phyloP scores from a whole-genome alignment of 1,140 invertebrate genomes.

The Macrotrachela quadricornifera region DNA sequence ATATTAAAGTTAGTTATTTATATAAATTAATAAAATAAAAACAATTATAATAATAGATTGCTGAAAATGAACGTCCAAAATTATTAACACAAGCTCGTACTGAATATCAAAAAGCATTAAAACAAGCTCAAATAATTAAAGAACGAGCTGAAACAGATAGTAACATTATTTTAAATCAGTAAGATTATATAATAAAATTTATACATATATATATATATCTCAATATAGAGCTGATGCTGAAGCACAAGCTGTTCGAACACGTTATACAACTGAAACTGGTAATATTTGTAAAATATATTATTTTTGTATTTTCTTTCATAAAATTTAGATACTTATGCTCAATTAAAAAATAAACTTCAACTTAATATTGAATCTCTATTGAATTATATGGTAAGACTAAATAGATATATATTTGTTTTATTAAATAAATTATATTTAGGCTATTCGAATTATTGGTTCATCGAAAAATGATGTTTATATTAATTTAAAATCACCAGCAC shows the following conservation, averaged over 20 bases:
- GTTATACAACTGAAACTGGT: slow-evolving; percentile 20
- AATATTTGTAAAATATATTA: too few relatives aligned
- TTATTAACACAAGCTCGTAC: slow-evolving; percentile 16
- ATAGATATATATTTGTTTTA: slow-evolving; percentile 13
- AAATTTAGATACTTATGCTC: too few relatives aligned
- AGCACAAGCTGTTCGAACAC: slow-evolving; percentile 16
- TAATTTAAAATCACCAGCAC: too few relatives aligned
- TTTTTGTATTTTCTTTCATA: neutral
- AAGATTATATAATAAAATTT: neutral
- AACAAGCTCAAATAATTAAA: neutral
- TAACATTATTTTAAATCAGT: slow-evolving; percentile 9
- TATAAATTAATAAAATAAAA: too few relatives aligned
- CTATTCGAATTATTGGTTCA: too few relatives aligned
- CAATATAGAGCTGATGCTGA: slow-evolving; percentile 16
- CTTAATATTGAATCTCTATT: too few relatives aligned
- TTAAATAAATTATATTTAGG: too few relatives aligned
- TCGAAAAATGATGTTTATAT: too few relatives aligned
- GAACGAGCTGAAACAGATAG: neutral
- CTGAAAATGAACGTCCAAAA: slow-evolving; percentile 15
- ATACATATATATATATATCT: neutral
- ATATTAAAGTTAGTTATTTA: slow-evolving; percentile 18
- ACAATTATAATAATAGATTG: slow-evolving; percentile 16
- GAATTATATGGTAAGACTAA: slow-evolving; percentile 5
- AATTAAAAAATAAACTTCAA: too few relatives aligned
- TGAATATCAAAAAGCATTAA: slow-evolving; percentile 11